phyloP scores from a whole-genome alignment of 2,888 invertebrate species.

The Noctua janthe region DNA sequence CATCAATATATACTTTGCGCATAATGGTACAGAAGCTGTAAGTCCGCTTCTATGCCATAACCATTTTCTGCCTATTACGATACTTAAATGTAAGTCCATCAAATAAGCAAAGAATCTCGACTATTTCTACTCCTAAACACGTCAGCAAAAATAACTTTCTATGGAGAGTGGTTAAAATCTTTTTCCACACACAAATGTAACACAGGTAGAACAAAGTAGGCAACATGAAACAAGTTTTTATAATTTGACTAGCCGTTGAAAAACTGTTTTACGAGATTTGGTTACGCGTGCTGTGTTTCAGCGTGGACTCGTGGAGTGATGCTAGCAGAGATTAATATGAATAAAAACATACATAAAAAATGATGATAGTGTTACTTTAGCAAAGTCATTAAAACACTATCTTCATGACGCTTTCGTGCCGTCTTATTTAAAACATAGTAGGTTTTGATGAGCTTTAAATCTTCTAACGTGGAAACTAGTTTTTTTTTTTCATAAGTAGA shows the following conservation, averaged over 20 bases:
- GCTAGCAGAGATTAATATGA: background rate
- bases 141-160: conserved; percentile 45
- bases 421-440: background rate
- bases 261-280: conserved; percentile 48
- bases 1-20: background rate
- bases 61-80: background rate
- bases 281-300: conserved; percentile 54
- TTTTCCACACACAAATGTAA: conserved; percentile 23
- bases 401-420: conserved; percentile 57
- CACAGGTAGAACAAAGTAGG: conserved; percentile 29
- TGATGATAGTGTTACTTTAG: conserved; percentile 43
- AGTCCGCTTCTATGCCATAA: background rate
- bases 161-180: conserved; percentile 15
- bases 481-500: background rate
- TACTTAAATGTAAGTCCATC: background rate
- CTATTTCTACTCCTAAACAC: conserved; percentile 15
- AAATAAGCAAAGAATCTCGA: conserved; percentile 12
- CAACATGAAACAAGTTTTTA: conserved; percentile 36
- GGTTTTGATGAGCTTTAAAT: conserved; percentile 25
- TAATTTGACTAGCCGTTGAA: conserved; percentile 49
- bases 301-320: conserved; percentile 32
- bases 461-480: background rate
- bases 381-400: conserved; percentile 69
- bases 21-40: background rate
- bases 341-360: background rate